Percentiles rank a stretch among this genome's conserved stretches.
These are phyloP conservation scores for Drosophila meridionalis DNA, from an alignment of 2,888 invertebrate species.

Conservation along the genomic window DNA sequence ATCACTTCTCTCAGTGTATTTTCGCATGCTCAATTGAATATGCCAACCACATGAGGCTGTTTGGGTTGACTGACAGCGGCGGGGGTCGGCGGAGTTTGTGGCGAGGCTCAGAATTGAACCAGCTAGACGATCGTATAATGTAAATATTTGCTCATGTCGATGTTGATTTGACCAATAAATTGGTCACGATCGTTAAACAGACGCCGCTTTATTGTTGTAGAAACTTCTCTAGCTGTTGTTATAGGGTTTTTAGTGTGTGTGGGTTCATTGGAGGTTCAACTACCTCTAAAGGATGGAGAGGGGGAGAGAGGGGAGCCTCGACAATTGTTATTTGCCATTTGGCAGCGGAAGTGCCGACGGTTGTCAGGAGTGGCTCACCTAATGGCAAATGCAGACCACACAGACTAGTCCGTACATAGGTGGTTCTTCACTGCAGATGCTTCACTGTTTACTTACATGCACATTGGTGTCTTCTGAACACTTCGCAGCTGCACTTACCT, in stretches of 20 bases:
- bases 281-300: constrained; percentile 30
- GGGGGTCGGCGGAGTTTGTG: background rate
- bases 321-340: constrained; percentile 60
- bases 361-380: constrained; percentile 72
- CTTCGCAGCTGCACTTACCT: constrained; percentile 62
- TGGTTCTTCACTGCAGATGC: constrained; percentile 28
- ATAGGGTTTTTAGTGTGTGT: constrained; percentile 23
- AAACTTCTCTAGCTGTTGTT: constrained; percentile 8
- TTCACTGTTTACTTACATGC: constrained; percentile 63
- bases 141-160: constrained; percentile 71
- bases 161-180: constrained; percentile 76
- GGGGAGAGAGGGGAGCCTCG: background rate
- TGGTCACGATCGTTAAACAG: constrained; percentile 80
- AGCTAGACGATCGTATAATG: constrained; percentile 50
- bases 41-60: constrained; percentile 58
- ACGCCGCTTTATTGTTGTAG: constrained; percentile 40
- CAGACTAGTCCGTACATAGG: constrained; percentile 32
- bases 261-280: constrained; percentile 47
- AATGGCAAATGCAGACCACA: constrained; percentile 54
- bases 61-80: constrained; percentile 26
- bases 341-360: constrained; percentile 70
- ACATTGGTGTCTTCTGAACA: constrained; percentile 54
- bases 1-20: constrained; percentile 10
- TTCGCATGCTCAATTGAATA: constrained; percentile 65
- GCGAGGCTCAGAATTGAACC: constrained; percentile 10